Base-by-base conservation (phyloP, 2,888 invertebrate species). In the Heliconius hortense region DNA sequence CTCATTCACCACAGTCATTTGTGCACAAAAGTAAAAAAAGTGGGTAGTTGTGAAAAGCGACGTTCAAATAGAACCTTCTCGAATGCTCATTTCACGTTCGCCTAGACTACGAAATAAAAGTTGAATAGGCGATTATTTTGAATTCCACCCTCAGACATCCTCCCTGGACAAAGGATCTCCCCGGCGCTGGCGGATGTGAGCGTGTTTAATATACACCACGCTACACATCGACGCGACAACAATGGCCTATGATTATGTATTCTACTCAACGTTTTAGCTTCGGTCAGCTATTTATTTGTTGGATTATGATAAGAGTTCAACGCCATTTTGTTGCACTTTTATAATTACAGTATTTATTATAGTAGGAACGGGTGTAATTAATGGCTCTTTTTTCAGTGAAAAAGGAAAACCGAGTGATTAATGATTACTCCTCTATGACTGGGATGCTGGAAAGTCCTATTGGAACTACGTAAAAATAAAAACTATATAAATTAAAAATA, bases 231-330 rank as follows among this genome's bases (percentile, higher is more conserved):
- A 82, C 81, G 82, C 76, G 83, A 84, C 85, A 87, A 90, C 89
- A 90, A 89, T 89, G 86, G 82, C 82, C 82, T 80, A 79, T 81
- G 80, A 80, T 86, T 89, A 86, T 82, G 82, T 90, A 90, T 90
- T 88, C 90, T 74, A 78, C 78, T 76, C 81, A 80, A 28, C 74
- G 71, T 64, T 70, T 39, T 59, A 39, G 28, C 70, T 56, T 43
- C 56, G 68, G 68, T 62, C 71, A 71, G 39, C 18, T 7, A 60
- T 62, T 62, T 60, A 59, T 60, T 60, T n/a, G 39, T 39, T 66
- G 39, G 66, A 66, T 66, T 66, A 66, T 39, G 24, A 66, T 39
- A 48, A 48, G 35, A 35, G 24, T 66, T 13, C 43, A 15, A 66
- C 39, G 66, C 39, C 24, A 24, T 66, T 66, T 43, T 66, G 39